phyloP scores from a whole-genome alignment of 2,113 vertebrate genomes.

The Dinomys branickii region DNA sequence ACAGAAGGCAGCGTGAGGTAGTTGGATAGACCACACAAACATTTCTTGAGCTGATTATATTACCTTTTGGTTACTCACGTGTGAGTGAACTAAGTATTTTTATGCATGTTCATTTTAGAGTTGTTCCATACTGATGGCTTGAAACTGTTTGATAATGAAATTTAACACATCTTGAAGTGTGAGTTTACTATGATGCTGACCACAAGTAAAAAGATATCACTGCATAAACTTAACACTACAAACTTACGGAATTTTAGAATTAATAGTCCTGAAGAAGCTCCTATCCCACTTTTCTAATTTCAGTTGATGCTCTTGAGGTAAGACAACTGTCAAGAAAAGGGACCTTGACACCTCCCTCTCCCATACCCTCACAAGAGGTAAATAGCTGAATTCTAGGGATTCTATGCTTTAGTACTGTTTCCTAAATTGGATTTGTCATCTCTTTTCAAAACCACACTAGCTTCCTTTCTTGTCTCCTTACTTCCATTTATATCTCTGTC shows the following conservation, averaged over 20 bases:
- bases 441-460: neutral
- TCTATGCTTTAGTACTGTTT: neutral
- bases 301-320: neutral
- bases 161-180: neutral
- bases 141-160: conserved; percentile 9
- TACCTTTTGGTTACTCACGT: neutral
- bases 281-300: neutral
- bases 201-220: neutral
- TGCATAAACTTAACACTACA: neutral
- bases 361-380: neutral
- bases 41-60: neutral
- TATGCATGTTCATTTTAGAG: neutral
- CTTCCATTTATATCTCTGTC: neutral
- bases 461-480: neutral
- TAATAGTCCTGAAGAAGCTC: neutral
- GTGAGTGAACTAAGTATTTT: neutral
- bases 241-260: neutral
- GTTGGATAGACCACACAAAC: neutral
- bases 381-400: neutral
- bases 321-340: neutral
- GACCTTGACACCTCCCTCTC: neutral
- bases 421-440: neutral
- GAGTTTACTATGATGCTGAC: neutral
- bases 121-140: neutral
- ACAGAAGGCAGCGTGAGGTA: neutral